Percentiles rank a stretch among this genome's conserved stretches.
Conservation (phyloP, 2,113 vertebrate species). For the Dunckerocampus dactyliophorus region DNA sequence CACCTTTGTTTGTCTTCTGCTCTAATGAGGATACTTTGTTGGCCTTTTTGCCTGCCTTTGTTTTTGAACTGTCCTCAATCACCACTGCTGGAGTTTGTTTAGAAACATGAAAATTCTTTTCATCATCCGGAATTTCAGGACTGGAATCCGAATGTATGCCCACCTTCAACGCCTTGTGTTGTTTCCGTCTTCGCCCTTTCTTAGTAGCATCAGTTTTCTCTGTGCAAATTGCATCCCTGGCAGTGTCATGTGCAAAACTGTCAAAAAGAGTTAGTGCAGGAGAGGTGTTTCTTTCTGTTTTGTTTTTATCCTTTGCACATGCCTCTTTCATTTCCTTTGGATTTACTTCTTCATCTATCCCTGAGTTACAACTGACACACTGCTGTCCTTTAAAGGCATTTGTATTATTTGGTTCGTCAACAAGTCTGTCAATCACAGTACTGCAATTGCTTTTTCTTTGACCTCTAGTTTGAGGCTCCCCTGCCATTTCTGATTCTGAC, state of each 20-base stretch:
- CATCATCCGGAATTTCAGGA: constrained; percentile 38
- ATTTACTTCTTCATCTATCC: constrained; percentile 31
- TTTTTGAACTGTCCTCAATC: constrained; percentile 16
- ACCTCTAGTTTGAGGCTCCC: constrained; percentile 20
- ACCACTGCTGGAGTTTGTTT: constrained; percentile 31
- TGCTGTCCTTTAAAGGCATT: constrained; percentile 43
- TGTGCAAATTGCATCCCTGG: constrained; percentile 41
- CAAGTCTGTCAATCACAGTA: constrained; percentile 24
- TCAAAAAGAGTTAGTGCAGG: constrained; percentile 30
- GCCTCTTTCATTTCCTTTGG: constrained; percentile 18
- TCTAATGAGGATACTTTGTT: constrained; percentile 17
- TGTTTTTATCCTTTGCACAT: constrained; percentile 11
- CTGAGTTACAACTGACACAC: constrained; percentile 44
- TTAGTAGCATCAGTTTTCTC: constrained; percentile 47
- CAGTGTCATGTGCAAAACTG: constrained; percentile 16
- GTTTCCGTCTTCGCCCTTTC: constrained; percentile 53
- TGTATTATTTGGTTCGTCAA: constrained; percentile 59
- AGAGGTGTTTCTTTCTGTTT: constrained; percentile 29
- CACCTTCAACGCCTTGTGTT: constrained; percentile 29
- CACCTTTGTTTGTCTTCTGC: constrained; percentile 19
- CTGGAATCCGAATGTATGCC: constrained; percentile 28
- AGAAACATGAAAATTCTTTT: constrained; percentile 36
- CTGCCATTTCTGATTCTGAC: constrained; percentile 23
- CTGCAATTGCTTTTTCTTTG: constrained; percentile 28
- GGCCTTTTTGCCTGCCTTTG: constrained; percentile 14